Conservation (phyloP, 1,140 invertebrate genomes). For the Aphaenogaster floridana region DNA sequence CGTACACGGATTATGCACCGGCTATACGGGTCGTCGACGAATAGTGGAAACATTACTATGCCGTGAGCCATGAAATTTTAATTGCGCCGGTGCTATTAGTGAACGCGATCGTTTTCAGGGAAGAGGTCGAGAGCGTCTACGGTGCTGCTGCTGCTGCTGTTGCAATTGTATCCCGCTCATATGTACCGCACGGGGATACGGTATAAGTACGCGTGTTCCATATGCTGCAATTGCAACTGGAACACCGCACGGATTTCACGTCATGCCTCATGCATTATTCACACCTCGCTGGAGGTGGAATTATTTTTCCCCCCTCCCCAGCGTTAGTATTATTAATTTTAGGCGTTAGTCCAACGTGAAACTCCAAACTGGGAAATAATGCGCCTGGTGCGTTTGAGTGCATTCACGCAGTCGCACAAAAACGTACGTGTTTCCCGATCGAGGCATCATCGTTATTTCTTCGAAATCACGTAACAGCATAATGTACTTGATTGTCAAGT, state of each 20-base stretch:
- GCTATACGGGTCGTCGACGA: constrained; percentile 29
- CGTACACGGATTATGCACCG: not conserved
- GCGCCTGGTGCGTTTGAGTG: constrained; percentile 26
- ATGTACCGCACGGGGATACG: constrained; percentile 11
- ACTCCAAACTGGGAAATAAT: constrained; percentile 44
- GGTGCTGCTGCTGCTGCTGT: not conserved
- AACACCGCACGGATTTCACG: constrained; percentile 51
- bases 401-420: not conserved
- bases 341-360: constrained; percentile 28
- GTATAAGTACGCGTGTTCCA: constrained; percentile 54
- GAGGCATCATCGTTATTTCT: not conserved
- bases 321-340: constrained; percentile 60
- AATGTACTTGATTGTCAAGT: not conserved
- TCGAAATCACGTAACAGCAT: not conserved
- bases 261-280: constrained; percentile 74
- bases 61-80: constrained; percentile 65
- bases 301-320: constrained; percentile 49
- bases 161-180: constrained; percentile 43
- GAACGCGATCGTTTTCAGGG: constrained; percentile 56
- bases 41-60: constrained; percentile 48
- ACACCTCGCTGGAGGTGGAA: constrained; percentile 61
- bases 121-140: constrained; percentile 41
- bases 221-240: constrained; percentile 39
- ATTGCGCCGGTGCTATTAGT: constrained; percentile 65
- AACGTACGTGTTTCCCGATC: constrained; percentile 37